Conservation (phyloP, 1,140 invertebrate species). For the fruit fly (Drosophila melanogaster) region DNA sequence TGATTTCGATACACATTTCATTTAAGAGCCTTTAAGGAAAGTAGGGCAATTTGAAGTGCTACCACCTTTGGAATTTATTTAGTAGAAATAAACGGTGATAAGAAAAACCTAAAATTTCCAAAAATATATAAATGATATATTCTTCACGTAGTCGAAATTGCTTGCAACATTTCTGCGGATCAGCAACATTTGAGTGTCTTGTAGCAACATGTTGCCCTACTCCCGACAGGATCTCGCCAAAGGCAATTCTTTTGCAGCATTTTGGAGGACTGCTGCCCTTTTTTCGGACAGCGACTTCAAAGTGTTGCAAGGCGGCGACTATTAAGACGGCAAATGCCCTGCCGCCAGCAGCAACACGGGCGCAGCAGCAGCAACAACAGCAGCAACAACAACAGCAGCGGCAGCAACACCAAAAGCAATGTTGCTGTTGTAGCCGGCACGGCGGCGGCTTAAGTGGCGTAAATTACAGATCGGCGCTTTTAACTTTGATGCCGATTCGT, state of each 20-base stretch:
- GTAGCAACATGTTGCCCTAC: constrained; percentile 40
- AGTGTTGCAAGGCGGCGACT: constrained; percentile 40
- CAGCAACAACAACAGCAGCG: constrained; percentile 32
- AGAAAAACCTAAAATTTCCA: not conserved
- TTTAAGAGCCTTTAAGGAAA: not conserved
- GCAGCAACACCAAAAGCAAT: constrained; percentile 50
- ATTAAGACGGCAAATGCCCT: constrained; percentile 61
- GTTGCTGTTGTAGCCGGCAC: constrained; percentile 72
- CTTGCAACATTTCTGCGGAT: constrained; percentile 12
- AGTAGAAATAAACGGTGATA: not conserved
- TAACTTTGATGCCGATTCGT: constrained; percentile 84
- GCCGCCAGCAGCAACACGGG: constrained; percentile 47
- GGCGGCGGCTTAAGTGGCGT: constrained; percentile 83
- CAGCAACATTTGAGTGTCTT: not conserved
- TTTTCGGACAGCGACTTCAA: constrained; percentile 60
- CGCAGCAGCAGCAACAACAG: constrained; percentile 42
- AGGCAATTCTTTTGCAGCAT: not conserved
- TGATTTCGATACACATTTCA: not conserved
- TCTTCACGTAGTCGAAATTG: not conserved
- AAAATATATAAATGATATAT: too few species aligned
- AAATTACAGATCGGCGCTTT: constrained; percentile 84
- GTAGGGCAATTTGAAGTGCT: not conserved
- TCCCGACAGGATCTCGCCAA: constrained; percentile 40
- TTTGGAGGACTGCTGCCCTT: constrained; percentile 38
- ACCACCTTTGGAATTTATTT: not conserved